phyloP scores from a whole-genome alignment of 2,113 vertebrate genomes.

The Cavia porcellus region DNA sequence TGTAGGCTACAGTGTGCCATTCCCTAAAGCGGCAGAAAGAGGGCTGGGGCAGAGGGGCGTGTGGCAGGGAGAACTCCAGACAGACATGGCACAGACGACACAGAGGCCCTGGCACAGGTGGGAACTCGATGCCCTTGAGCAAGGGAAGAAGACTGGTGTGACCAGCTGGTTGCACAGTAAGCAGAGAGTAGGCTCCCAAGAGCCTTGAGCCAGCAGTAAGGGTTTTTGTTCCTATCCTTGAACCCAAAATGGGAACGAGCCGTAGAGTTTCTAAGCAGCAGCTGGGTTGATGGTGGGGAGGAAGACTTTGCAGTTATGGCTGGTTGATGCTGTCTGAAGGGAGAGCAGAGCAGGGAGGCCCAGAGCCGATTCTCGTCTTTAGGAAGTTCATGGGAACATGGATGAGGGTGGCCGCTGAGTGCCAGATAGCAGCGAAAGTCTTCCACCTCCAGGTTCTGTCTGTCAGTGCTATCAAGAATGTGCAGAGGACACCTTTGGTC shows the following conservation, averaged over 20 bases:
- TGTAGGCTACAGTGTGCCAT: not conserved
- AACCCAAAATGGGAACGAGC: not conserved
- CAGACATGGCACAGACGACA: not conserved
- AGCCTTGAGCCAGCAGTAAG: not conserved
- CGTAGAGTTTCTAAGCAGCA: not conserved
- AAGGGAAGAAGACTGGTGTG: fast-evolving
- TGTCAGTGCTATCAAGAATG: not conserved
- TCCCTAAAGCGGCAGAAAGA: not conserved
- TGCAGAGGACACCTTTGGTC: not conserved
- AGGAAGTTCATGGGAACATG: not conserved
- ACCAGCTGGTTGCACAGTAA: too few relatives aligned
- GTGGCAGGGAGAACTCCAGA: not conserved
- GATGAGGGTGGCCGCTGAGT: not conserved
- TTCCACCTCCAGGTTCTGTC: not conserved
- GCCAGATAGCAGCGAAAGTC: not conserved
- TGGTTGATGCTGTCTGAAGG: not conserved
- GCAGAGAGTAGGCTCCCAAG: fast-evolving
- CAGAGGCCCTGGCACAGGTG: not conserved
- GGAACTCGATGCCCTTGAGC: not conserved
- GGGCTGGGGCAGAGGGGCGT: fast-evolving
- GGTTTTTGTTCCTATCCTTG: not conserved
- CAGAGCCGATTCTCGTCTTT: not conserved
- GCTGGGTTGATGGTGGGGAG: fast-evolving
- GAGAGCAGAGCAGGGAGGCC: not conserved
- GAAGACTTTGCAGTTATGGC: not conserved